Evolutionary conservation across 2,113 vertebrate species (phyloP).

Genomic region (Pardalotus punctatus): DNA sequence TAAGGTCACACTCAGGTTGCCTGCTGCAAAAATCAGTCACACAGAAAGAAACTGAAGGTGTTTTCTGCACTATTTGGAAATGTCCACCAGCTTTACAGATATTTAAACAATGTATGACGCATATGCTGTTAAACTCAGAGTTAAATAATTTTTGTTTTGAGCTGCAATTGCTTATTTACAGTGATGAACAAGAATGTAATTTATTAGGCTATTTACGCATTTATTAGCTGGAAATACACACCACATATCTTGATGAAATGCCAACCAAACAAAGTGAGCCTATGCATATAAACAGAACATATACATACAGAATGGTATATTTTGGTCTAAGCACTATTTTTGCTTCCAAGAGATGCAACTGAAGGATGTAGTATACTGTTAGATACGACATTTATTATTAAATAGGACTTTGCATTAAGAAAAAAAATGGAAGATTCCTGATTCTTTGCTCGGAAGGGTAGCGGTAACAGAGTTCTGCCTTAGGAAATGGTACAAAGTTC

Average conservation of each 20-base stretch:
- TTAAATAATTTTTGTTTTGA: neutral
- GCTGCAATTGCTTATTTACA: neutral
- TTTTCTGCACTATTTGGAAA: neutral
- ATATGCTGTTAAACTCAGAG: neutral
- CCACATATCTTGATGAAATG: neutral
- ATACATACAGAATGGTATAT: neutral
- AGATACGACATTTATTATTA: neutral
- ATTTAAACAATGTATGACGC: neutral
- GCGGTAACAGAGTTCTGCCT: neutral
- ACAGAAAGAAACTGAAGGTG: neutral
- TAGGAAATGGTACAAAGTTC: neutral
- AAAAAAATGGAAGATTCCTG: neutral
- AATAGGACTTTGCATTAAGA: neutral
- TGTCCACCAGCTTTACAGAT: neutral
- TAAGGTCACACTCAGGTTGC: neutral
- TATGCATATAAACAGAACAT: neutral
- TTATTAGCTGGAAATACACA: neutral
- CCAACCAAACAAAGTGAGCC: neutral
- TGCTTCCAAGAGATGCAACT: neutral
- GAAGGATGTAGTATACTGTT: neutral
- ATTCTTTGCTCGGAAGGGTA: neutral
- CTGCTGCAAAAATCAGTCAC: neutral
- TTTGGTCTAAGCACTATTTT: neutral
- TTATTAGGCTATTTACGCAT: neutral
- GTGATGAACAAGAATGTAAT: neutral